Base-by-base conservation (phyloP, 30 jellyfish, hydroid and myxozoan genomes). In the Chrysaora quinquecirrha region DNA sequence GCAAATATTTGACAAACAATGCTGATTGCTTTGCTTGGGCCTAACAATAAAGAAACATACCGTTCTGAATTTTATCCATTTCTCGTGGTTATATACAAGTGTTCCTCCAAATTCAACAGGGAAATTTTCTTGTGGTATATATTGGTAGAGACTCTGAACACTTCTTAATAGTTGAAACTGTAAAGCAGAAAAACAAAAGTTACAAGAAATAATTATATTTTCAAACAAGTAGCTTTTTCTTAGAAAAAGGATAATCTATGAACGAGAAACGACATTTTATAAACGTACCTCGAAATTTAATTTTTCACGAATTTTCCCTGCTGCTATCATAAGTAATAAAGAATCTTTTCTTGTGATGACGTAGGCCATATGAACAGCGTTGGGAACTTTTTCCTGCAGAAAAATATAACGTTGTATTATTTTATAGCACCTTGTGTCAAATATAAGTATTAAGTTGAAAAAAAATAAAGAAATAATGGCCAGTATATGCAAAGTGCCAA, bases 21-120 rank as follows among this genome's bases (percentile, higher is more conserved):
- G n/a, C n/a, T n/a, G n/a, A n/a, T n/a, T n/a, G n/a, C n/a, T n/a
- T n/a, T n/a, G n/a, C n/a, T n/a, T n/a, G n/a, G n/a, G n/a, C n/a
- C n/a, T n/a, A n/a, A n/a, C n/a, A n/a, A n/a, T n/a, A n/a, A n/a
- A n/a, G n/a, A n/a, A n/a, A 60, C 94, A 7, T 76, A 94, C 99
- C 82, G 99, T 94, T 78, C 99, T 77, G 61, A 94, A 94, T 58
- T 88, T 94, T 24, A 94, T 83, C 99, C 99, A 94, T 29, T 76
- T 87, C 50, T 87, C 97, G 72, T 94, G 99, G 30, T 84, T 76
- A 75, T 87, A 94, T n/a, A 38, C 30, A 54, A 94, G 75, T 11
- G 69, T 30, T 11, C 99, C 99, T 2, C 96, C 99, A 50, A 87
- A 67, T 21, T 65, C 90, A 9, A 43, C 71, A 19, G 99, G 99